Conservation (phyloP, 30 jellyfish, hydroid and myxozoan genomes). For the Euphysa ruthae region DNA sequence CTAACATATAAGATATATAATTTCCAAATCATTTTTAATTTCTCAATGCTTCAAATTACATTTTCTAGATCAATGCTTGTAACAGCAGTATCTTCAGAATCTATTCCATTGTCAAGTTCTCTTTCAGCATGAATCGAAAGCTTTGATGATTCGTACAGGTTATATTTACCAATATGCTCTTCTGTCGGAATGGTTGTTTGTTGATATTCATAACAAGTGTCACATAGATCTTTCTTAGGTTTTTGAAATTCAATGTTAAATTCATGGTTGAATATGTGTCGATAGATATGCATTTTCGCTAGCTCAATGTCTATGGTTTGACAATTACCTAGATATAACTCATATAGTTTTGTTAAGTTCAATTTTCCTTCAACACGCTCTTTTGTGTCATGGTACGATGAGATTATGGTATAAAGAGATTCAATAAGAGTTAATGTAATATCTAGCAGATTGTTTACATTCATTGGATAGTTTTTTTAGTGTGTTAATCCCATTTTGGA, state of each 20-base stretch:
- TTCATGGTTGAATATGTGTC: too few relatives aligned
- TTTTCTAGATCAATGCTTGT: not conserved
- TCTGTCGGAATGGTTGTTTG: not conserved
- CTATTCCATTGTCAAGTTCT: not conserved
- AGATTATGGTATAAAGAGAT: not conserved
- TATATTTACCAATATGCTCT: not conserved
- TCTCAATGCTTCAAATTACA: too few relatives aligned
- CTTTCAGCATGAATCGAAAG: not conserved
- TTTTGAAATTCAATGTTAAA: too few relatives aligned
- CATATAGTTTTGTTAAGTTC: not conserved
- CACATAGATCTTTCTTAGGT: not conserved
- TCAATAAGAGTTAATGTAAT: not conserved
- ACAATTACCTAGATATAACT: not conserved
- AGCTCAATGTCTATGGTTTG: not conserved
- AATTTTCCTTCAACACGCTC: not conserved
- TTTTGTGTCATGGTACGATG: not conserved
- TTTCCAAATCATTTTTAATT: too few relatives aligned
- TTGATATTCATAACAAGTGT: not conserved
- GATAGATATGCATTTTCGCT: not conserved
- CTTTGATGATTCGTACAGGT: not conserved
- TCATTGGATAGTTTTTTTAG: not conserved
- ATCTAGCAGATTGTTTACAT: not conserved
- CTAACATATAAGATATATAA: too few relatives aligned
- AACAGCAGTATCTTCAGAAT: not conserved
- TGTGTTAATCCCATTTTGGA: constrained; percentile 1